These are phyloP conservation scores for Nicator chloris DNA, from an alignment of 2,113 vertebrate genomes.

Conservation along the genomic window DNA sequence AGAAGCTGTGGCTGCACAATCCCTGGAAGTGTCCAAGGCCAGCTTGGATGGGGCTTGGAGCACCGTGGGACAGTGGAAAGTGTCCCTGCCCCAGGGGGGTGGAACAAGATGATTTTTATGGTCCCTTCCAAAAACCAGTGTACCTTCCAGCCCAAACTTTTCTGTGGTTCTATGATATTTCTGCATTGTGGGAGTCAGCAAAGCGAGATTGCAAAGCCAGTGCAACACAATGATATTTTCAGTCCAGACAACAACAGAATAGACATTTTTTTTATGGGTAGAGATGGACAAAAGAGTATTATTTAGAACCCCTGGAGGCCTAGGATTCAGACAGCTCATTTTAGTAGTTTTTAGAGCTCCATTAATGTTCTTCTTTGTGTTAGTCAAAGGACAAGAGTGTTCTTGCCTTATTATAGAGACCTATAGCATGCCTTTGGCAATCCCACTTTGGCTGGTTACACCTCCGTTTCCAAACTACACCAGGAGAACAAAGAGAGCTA, in stretches of 20 bases:
- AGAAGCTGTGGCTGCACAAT: not conserved
- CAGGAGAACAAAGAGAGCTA: not conserved
- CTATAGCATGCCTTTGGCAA: not conserved
- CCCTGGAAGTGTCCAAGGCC: not conserved
- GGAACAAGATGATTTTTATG: not conserved
- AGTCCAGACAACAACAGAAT: not conserved
- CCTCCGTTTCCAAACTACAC: not conserved
- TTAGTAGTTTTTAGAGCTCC: not conserved
- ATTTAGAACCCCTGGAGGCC: not conserved
- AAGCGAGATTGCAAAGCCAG: not conserved
- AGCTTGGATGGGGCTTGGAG: fast-evolving
- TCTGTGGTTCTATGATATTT: not conserved
- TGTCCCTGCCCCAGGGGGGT: not conserved
- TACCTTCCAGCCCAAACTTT: not conserved
- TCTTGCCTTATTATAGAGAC: not conserved
- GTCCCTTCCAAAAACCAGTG: no score
- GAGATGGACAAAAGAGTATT: not conserved
- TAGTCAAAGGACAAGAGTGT: not conserved
- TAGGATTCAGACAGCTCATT: not conserved
- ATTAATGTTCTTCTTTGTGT: not conserved
- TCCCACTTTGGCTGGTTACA: not conserved
- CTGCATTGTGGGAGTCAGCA: not conserved
- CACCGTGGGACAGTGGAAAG: fast-evolving
- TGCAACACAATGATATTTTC: not conserved
- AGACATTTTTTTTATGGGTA: not conserved